phyloP scores from a whole-genome alignment of 2,888 invertebrate species.

The Pachliopta kotzebuea region DNA sequence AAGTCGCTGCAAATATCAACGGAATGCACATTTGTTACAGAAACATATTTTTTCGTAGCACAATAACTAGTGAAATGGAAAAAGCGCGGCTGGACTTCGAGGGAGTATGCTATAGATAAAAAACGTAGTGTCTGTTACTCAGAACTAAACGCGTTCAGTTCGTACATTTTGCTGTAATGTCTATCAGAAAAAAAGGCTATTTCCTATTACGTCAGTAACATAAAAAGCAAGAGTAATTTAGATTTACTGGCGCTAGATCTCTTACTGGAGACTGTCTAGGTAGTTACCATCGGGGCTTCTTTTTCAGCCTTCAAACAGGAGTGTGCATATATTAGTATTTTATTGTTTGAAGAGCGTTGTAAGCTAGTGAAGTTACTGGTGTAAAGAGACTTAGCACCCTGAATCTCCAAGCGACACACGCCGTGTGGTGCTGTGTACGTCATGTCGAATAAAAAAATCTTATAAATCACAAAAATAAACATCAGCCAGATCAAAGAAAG shows the following conservation, averaged over 20 bases:
- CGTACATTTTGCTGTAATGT: background rate
- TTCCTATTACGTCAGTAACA: background rate
- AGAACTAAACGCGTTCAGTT: background rate
- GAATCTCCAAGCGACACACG: no score
- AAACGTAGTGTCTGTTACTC: background rate
- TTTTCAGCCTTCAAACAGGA: no score
- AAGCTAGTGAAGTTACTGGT: no score
- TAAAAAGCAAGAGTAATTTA: background rate
- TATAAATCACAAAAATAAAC: no score
- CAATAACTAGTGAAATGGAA: background rate
- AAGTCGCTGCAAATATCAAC: background rate
- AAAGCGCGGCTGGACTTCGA: constrained; percentile 6
- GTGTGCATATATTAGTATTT: no score
- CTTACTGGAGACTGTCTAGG: background rate
- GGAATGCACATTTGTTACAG: background rate
- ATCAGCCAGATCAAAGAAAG: background rate
- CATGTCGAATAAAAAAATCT: no score
- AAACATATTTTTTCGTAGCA: background rate
- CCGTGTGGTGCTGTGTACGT: no score
- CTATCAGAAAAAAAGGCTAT: background rate
- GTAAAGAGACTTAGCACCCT: no score
- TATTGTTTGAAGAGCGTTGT: no score
- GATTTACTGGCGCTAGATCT: background rate
- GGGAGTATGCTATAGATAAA: background rate
- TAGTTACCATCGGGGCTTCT: no score